Conservation (phyloP, 2,888 invertebrate genomes). For the Xestia rhomboidea region DNA sequence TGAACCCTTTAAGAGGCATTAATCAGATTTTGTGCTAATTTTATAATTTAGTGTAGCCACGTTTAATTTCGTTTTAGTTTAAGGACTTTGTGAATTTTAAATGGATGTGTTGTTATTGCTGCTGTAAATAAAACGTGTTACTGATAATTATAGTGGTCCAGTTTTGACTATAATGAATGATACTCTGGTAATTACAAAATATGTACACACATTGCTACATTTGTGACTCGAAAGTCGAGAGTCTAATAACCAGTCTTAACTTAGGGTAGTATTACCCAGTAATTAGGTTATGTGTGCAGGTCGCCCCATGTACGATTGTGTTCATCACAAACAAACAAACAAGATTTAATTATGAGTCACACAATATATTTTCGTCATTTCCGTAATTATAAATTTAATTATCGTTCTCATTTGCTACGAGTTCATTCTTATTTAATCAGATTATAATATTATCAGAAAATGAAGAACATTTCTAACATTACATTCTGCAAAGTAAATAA, state of each 20-base stretch:
- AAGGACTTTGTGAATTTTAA: constrained; percentile 9
- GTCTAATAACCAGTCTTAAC: background rate
- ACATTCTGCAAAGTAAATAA: background rate
- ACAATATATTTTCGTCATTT: background rate
- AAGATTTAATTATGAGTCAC: background rate
- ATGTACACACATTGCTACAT: background rate
- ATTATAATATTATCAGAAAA: background rate
- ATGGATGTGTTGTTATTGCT: constrained; percentile 4
- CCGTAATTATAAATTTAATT: background rate
- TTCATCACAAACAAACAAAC: background rate
- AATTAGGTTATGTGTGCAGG: background rate
- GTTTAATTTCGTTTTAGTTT: constrained; percentile 27
- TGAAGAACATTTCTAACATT: background rate
- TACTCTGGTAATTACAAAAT: background rate
- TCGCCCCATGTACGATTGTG: background rate
- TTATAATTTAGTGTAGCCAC: constrained; percentile 18
- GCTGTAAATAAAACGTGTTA: background rate
- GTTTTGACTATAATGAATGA: background rate
- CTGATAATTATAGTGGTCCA: background rate
- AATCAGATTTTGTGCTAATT: constrained; percentile 46
- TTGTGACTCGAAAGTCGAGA: background rate
- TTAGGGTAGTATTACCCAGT: background rate
- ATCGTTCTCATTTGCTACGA: background rate
- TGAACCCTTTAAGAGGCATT: constrained; percentile 45
- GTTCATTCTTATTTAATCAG: background rate